These are phyloP conservation scores for Carabus problematicus DNA, from an alignment of 2,888 invertebrate genomes.

Conservation along the genomic window DNA sequence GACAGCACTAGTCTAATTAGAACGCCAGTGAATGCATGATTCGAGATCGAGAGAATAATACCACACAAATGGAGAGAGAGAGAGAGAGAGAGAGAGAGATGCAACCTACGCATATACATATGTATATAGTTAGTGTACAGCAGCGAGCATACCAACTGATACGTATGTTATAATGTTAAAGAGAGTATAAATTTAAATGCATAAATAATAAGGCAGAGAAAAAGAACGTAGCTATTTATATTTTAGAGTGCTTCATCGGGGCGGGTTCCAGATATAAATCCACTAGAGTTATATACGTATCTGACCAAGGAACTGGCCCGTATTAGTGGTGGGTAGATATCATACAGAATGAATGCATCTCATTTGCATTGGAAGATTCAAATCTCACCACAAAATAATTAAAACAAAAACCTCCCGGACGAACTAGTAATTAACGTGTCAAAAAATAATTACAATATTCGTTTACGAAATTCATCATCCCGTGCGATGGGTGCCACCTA, in stretches of 20 bases:
- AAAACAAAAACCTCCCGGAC: constrained; percentile 7
- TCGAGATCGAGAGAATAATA: constrained; percentile 1
- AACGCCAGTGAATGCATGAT: constrained; percentile 1
- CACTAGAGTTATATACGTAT: constrained; percentile 4
- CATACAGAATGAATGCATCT: constrained; percentile 30
- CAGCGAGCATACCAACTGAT: not conserved
- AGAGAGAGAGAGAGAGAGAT: constrained; percentile 6
- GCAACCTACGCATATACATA: not conserved
- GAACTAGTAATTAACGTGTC: constrained; percentile 36
- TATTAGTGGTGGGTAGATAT: constrained; percentile 23
- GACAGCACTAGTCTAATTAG: constrained; percentile 23
- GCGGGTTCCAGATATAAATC: constrained; percentile 12
- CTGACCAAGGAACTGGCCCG: not conserved
- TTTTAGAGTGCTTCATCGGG: constrained; percentile 4
- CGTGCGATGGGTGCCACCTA: not conserved
- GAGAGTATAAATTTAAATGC: constrained; percentile 15
- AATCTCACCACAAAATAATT: constrained; percentile 29
- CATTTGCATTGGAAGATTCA: constrained; percentile 34
- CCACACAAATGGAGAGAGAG: constrained; percentile 16
- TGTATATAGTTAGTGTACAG: not conserved
- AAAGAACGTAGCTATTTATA: constrained; percentile 2
- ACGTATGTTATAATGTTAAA: constrained; percentile 3
- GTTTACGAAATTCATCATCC: constrained; percentile 16
- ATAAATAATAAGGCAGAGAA: constrained; percentile 18
- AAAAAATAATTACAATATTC: constrained; percentile 36